A percentile compares a stretch with the other conserved stretches of the same genome.
Conservation (phyloP, 2,113 vertebrate species). For the Lutjanus erythropterus region DNA sequence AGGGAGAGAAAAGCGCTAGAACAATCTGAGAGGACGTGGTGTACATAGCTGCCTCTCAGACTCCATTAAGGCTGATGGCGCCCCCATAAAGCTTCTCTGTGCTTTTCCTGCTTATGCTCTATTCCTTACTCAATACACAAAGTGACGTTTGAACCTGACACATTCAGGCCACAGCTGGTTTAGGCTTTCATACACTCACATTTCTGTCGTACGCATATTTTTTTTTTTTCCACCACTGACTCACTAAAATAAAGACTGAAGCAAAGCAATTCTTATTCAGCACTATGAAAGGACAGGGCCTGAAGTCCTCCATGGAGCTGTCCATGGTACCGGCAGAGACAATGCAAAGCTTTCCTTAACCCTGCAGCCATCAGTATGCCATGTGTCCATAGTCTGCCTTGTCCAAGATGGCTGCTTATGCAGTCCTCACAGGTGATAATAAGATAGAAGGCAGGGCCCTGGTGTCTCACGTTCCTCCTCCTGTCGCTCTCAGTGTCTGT, state of each 20-base stretch:
- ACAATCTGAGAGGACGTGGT: slow-evolving; percentile 57
- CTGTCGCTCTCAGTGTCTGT: slow-evolving; percentile 52
- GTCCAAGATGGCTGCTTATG: slow-evolving; percentile 49
- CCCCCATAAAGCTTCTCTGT: slow-evolving; percentile 62
- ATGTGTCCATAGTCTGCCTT: slow-evolving; percentile 9
- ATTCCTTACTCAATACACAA: slow-evolving; percentile 58
- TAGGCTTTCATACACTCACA: slow-evolving; percentile 65
- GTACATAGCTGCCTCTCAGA: slow-evolving; percentile 68
- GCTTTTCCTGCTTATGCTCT: slow-evolving; percentile 59
- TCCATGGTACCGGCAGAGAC: slow-evolving; percentile 57
- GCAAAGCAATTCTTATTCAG: slow-evolving; percentile 42
- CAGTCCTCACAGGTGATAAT: slow-evolving; percentile 23
- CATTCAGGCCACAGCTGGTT: slow-evolving; percentile 76
- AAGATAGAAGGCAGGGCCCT: slow-evolving; percentile 20
- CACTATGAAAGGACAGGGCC: slow-evolving; percentile 31
- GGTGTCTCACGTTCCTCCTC: slow-evolving; percentile 20
- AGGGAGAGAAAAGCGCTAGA: slow-evolving; percentile 43
- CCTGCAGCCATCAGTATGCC: slow-evolving; percentile 17
- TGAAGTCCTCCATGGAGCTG: slow-evolving; percentile 55
- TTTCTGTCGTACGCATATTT: slow-evolving; percentile 51
- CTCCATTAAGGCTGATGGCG: slow-evolving; percentile 76
- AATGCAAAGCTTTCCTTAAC: slow-evolving; percentile 14
- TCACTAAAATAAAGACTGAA: slow-evolving; percentile 56
- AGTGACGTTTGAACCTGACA: slow-evolving; percentile 77
- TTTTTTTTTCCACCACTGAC: slow-evolving; percentile 30